Evolutionary conservation across 2,113 vertebrate species (phyloP).

Genomic region (Chinchilla lanigera): DNA sequence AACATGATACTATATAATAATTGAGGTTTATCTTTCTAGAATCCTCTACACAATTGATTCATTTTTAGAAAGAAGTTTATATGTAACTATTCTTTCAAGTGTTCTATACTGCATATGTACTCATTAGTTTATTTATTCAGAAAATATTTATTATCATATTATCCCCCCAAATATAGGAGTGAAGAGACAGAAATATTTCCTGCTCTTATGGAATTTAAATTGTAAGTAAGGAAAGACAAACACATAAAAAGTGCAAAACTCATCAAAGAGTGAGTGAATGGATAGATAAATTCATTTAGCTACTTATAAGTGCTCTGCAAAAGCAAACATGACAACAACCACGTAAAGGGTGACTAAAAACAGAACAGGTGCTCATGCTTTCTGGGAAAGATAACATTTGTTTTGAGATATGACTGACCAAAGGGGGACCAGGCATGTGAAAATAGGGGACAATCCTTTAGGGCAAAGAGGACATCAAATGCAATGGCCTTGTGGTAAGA

Average conservation of each 20-base stretch:
- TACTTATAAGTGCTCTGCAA: neutral
- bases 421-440: neutral
- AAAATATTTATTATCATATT: slow-evolving; percentile 36
- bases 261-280: neutral
- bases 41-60: neutral
- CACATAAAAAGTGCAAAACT: neutral
- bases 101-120: neutral
- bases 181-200: neutral
- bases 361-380: neutral
- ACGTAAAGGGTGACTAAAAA: neutral
- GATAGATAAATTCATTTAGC: neutral
- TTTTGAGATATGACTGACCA: neutral
- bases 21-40: neutral
- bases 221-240: neutral
- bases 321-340: neutral
- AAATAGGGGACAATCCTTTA: neutral
- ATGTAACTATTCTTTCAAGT: neutral
- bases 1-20: neutral
- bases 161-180: neutral
- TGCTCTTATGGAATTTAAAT: neutral
- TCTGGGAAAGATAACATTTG: neutral
- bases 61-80: neutral
- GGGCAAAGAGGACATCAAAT: neutral
- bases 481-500: neutral
- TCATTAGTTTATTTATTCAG: slow-evolving; percentile 19